These are phyloP conservation scores for Phengaris arion DNA, from an alignment of 2,888 invertebrate species.

Conservation along the genomic window DNA sequence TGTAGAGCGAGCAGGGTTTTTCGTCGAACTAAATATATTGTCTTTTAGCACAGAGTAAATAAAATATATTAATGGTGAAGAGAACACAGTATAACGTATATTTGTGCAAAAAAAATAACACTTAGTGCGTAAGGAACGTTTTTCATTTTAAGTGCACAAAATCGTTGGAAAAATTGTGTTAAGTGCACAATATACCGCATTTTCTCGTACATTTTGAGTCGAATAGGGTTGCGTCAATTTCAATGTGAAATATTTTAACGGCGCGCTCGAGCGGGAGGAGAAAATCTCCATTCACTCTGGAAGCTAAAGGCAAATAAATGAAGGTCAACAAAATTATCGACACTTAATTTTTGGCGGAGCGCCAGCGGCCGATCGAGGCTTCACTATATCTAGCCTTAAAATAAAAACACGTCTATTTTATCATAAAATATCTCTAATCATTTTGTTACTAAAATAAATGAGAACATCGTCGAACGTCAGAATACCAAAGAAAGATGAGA, in stretches of 20 bases:
- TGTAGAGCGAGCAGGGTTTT: neutral
- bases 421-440: neutral
- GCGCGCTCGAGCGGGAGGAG: neutral
- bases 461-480: neutral
- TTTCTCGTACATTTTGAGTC: conserved; percentile 17
- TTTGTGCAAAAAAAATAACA: neutral
- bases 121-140: neutral
- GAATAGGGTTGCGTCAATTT: conserved; percentile 20
- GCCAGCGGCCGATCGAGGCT: conserved; percentile 9
- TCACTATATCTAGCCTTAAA: neutral
- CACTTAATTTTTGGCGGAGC: conserved; percentile 13
- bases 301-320: conserved; percentile 24
- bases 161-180: conserved; percentile 8
- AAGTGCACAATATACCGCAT: conserved; percentile 6
- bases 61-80: neutral
- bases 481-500: neutral
- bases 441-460: neutral
- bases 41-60: neutral
- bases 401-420: neutral
- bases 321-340: conserved; percentile 27
- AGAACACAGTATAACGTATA: neutral
- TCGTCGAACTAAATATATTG: neutral
- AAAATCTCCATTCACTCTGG: conserved; percentile 9
- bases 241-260: conserved; percentile 20
- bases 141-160: neutral